These are phyloP conservation scores for Zaprionus ornatus DNA, from an alignment of 1,140 invertebrate genomes.

Conservation along the genomic window DNA sequence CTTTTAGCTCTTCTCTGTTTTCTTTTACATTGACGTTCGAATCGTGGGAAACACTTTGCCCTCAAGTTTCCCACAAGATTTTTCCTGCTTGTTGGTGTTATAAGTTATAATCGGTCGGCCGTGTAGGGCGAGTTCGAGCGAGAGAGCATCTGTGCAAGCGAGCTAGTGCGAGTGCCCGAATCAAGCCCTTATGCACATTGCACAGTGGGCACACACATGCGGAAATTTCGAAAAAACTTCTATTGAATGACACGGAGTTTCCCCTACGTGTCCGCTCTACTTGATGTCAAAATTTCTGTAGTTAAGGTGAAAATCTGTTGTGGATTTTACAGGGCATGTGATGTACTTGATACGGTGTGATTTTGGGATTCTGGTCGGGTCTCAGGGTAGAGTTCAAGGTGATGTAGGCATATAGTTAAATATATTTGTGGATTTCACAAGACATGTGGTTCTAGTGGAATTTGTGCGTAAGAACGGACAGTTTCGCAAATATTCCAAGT, in stretches of 20 bases:
- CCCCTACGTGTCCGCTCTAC: slow-evolving; percentile 43
- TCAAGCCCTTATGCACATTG: slow-evolving; percentile 73
- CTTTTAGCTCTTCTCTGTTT: slow-evolving; percentile 70
- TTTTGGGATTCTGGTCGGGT: neutral
- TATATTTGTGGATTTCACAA: neutral
- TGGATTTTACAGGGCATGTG: slow-evolving; percentile 47
- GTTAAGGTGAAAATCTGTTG: slow-evolving; percentile 18
- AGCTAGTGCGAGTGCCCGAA: slow-evolving; percentile 35
- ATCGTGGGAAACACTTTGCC: slow-evolving; percentile 84
- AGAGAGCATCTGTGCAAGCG: slow-evolving; percentile 32
- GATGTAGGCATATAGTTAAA: neutral
- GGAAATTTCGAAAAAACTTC: slow-evolving; percentile 33
- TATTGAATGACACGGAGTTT: slow-evolving; percentile 54
- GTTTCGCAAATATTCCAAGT: slow-evolving; percentile 15
- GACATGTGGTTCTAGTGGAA: neutral
- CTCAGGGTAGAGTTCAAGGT: slow-evolving; percentile 18
- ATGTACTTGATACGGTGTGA: slow-evolving; percentile 51
- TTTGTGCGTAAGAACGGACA: neutral
- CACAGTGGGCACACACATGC: slow-evolving; percentile 70
- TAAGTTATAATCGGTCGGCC: slow-evolving; percentile 79
- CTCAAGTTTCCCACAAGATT: slow-evolving; percentile 84
- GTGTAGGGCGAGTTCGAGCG: slow-evolving; percentile 48
- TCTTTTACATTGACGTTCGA: slow-evolving; percentile 79
- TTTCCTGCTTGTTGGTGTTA: slow-evolving; percentile 83
- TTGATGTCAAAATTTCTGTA: slow-evolving; percentile 12